Percentiles rank a stretch among this genome's conserved stretches.
Conservation (phyloP, 2,888 invertebrate species). For the Unio delphinus region DNA sequence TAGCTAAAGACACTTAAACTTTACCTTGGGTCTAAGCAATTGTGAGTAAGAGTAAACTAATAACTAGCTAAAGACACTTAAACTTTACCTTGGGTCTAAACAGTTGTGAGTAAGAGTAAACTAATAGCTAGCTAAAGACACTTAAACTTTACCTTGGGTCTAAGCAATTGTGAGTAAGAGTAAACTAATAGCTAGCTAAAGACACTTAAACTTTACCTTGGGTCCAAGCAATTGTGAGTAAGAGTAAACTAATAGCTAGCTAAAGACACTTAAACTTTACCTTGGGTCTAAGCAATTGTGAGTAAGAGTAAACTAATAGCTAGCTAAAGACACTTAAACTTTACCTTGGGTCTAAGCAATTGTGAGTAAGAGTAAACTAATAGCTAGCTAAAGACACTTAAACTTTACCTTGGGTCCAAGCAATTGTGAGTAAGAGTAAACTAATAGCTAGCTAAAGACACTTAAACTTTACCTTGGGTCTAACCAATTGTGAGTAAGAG, state of each 20-base stretch:
- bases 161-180: constrained; percentile 71
- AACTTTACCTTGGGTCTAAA: constrained; percentile 75
- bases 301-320: constrained; percentile 37
- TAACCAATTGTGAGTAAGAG: constrained; percentile 71
- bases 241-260: no score
- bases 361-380: constrained; percentile 58
- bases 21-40: constrained; percentile 75
- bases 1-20: no score
- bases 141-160: no score
- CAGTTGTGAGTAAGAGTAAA: constrained; percentile 66
- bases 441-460: no score
- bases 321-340: no score
- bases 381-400: no score
- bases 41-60: constrained; percentile 58
- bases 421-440: constrained; percentile 66
- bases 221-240: constrained; percentile 73
- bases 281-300: constrained; percentile 74
- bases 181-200: no score
- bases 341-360: constrained; percentile 75
- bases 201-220: no score
- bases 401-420: constrained; percentile 75
- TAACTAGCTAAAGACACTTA: no score
- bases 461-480: no score
- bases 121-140: no score
- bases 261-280: no score